These are phyloP conservation scores for Pyrocephalus nanus DNA, from an alignment of 2,797 vertebrate genomes.

Conservation along the genomic window DNA sequence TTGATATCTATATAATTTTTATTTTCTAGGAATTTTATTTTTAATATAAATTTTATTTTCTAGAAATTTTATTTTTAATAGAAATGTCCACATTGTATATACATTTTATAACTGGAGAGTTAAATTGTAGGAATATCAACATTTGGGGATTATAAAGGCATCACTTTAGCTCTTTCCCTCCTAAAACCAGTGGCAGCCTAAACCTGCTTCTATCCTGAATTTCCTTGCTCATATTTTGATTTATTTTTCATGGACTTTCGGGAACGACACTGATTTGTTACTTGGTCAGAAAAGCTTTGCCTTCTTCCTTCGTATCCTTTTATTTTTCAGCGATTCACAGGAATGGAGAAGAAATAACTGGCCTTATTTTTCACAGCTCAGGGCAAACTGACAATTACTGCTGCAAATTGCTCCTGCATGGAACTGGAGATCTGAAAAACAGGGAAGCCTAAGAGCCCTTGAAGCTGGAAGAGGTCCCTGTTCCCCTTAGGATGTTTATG, in stretches of 20 bases:
- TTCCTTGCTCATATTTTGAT: background rate
- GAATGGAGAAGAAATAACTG: conserved; percentile 26
- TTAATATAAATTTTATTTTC: background rate
- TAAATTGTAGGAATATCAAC: background rate
- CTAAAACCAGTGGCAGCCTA: background rate
- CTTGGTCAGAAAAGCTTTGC: background rate
- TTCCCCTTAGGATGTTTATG: background rate
- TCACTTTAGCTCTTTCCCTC: background rate
- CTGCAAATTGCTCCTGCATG: conserved; percentile 8
- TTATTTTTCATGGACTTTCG: background rate
- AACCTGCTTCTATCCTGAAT: background rate
- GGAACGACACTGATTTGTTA: background rate
- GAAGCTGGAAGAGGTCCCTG: background rate
- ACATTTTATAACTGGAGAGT: background rate
- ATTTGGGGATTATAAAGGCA: background rate
- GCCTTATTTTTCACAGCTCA: background rate
- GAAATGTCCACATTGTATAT: background rate
- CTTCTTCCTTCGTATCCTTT: background rate
- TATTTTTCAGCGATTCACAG: background rate
- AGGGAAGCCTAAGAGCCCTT: background rate
- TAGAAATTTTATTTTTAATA: background rate
- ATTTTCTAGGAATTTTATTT: background rate
- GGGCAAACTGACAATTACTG: conserved; percentile 4
- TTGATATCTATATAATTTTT: background rate
- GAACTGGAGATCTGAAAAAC: background rate